Base-by-base conservation (phyloP, 2,888 invertebrate genomes). In the Hedychridium roseum region DNA sequence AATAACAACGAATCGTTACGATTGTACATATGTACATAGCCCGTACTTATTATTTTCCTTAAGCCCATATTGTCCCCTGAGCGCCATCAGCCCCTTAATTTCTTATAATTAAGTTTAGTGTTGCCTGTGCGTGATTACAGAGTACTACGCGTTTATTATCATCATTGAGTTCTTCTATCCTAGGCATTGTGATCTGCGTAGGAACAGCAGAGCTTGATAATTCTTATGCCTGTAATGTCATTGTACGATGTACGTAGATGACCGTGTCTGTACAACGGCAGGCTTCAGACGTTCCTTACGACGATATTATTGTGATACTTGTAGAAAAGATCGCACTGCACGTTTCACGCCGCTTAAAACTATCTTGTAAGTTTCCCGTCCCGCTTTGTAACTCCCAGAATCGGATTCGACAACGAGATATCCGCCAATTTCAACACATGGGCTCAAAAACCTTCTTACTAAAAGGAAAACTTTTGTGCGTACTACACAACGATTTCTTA, bases 1-100 rank as follows among this genome's bases (percentile, higher is more conserved):
- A 61, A 66, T 66, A 69, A 67, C 65, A 56, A 59, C 62, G 57
- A 62, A 55, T 71, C 66, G 66, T 73, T 71, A 74, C 76, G 71
- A 66, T 69, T 79, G 78, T 79, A 78, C 74, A 79, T 79, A 78
- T 79, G 78, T 79, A 79, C 68, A 79, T 79, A 79, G 71, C 72
- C 71, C 70, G 77, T 78, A 79, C 77, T 77, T 79, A 78, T 76
- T 78, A 76, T 75, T 73, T 72, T 71, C 68, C 63, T 68, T 74
- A 75, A 76, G 76, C 66, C 69, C 72, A 51, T 66, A 65, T 66
- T 49, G 43, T 37, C 44, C 41, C 3, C 43, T 46, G 40, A 36
- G 34, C 47, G 43, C 49, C 50, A 42, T 43, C 36, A 43, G 41
- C 32, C 42, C 36, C 16, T 52, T 16, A 35, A 31, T 50, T 34